Base-by-base conservation (phyloP, 2,797 vertebrate species). In the Etheostoma perlongum region DNA sequence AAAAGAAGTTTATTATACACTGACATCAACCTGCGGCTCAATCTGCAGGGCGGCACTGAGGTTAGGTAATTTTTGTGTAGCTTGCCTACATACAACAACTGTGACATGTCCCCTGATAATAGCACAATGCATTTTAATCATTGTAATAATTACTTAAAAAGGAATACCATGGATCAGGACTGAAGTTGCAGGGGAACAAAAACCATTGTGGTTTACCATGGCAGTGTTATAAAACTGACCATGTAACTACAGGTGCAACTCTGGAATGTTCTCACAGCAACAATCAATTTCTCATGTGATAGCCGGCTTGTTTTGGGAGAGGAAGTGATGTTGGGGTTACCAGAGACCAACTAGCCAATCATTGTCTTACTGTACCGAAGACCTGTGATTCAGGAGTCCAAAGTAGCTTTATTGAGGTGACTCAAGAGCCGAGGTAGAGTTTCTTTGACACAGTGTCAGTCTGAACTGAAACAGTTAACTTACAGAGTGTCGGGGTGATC, bases 1-100 rank as follows among this genome's bases (percentile, higher is more conserved):
- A 84, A 74, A 71, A 16, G 59, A 63, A 78, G 69, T 57, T 55
- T 44, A 62, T 25, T 15, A 11, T 6, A 30, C 30, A 30, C 48
- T 47, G 10, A 54, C 19, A 11, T 63, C 40, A 68, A 72, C 16
- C 59, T 61, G 46, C 18, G 30, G 51, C 69, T 12, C 1, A 36
- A 55, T 75, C 55, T 5, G 30, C 30, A 30, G 30, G 5, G 30
- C 30, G 1, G 30, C 30, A 30, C 30, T 30, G 30, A 30, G 30
- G 30, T 30, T 30, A 6, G 30, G 5, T 30, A 5, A 33, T 36
- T 36, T 36, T 36, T 36, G 8, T 36, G 33, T 2, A 36, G 33
- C 33, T 9, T 36, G 33, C 33, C 33, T 9, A 33, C 33, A 9
- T 9, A 40, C 9, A 40, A 40, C 36, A 40, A 2, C 33, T 36